phyloP scores from a whole-genome alignment of 2,113 vertebrate species.

The Strix aluco region DNA sequence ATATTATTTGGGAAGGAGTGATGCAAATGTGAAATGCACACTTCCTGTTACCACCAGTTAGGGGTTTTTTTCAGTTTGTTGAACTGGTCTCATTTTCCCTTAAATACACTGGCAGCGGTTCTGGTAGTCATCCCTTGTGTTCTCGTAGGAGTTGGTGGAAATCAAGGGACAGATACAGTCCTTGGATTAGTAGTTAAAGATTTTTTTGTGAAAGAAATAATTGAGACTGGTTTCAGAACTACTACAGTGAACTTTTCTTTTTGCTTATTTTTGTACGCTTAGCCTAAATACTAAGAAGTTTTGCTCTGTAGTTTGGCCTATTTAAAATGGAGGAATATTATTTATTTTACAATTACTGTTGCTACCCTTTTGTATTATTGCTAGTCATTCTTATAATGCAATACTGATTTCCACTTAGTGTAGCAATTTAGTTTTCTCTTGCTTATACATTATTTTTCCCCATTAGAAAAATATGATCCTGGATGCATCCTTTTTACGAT shows the following conservation, averaged over 20 bases:
- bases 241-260: background rate
- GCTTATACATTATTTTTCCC: background rate
- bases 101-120: background rate
- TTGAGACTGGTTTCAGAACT: background rate
- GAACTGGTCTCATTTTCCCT: background rate
- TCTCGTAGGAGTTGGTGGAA: background rate
- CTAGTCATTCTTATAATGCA: background rate
- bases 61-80: background rate
- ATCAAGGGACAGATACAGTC: background rate
- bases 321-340: background rate
- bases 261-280: background rate
- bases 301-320: background rate
- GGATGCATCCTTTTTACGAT: background rate
- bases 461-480: background rate
- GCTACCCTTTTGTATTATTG: background rate
- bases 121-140: background rate
- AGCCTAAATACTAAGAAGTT: background rate
- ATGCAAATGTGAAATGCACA: background rate
- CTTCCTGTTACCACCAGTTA: background rate
- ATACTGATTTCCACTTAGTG: background rate
- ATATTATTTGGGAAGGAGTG: background rate
- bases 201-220: background rate
- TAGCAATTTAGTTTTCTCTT: background rate
- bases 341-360: background rate
- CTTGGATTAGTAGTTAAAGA: background rate